Conservation (phyloP, 2,797 vertebrate genomes). For the Percopsis omiscomaycus region DNA sequence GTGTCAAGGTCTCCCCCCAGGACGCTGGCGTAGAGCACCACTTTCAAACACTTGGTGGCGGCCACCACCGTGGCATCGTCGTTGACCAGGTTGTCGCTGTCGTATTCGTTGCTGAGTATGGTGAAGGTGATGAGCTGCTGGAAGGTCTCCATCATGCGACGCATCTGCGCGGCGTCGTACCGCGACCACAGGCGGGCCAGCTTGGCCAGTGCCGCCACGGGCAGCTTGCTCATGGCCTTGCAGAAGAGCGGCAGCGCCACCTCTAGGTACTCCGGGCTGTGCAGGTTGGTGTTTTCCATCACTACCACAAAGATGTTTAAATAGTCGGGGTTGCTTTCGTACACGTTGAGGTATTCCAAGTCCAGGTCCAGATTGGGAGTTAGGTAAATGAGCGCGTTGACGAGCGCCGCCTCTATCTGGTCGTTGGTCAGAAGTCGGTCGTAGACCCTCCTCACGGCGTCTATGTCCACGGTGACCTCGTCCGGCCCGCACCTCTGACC, state of each 20-base stretch:
- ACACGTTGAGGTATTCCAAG: slow-evolving; percentile 95
- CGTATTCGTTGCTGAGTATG: slow-evolving; percentile 95
- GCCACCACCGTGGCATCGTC: slow-evolving; percentile 95
- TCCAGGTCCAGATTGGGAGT: slow-evolving; percentile 97
- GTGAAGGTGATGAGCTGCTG: slow-evolving; percentile 99
- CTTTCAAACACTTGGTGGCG: slow-evolving; percentile 95
- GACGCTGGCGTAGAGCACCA: slow-evolving; percentile 96
- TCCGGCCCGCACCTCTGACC: slow-evolving; percentile 75
- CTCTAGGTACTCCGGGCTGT: slow-evolving; percentile 98
- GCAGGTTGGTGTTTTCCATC: slow-evolving; percentile 97
- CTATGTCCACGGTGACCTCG: slow-evolving; percentile 89
- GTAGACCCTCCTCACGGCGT: slow-evolving; percentile 90
- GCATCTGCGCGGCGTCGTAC: slow-evolving; percentile 84
- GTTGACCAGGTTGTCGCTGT: slow-evolving; percentile 89
- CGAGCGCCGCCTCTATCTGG: slow-evolving; percentile 91
- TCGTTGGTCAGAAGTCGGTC: slow-evolving; percentile 88
- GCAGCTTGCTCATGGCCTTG: slow-evolving; percentile 97
- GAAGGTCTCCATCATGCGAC: slow-evolving; percentile 96
- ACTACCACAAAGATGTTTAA: slow-evolving; percentile 96
- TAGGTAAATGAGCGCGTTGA: slow-evolving; percentile 94
- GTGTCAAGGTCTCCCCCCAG: slow-evolving; percentile 89
- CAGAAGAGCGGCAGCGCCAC: slow-evolving; percentile 94
- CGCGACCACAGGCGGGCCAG: slow-evolving; percentile 89
- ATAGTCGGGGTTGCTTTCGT: slow-evolving; percentile 92
- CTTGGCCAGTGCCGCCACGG: slow-evolving; percentile 87